Evolutionary conservation across 2,888 invertebrate species (phyloP), one percentile per base, ranked within the genome.

Genomic region (Chalcis sispes): DNA sequence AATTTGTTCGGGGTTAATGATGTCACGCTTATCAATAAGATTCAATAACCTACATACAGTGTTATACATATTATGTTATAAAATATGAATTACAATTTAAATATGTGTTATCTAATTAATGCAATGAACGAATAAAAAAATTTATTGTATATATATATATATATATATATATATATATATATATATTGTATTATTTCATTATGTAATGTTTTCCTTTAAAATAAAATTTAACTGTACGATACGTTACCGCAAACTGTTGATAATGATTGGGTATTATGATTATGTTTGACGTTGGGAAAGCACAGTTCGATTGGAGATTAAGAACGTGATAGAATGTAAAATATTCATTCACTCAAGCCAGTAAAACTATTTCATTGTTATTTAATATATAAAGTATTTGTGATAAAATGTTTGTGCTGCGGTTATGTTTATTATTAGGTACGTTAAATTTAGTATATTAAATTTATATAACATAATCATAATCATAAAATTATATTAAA

Each of bases 241-340:
- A 27, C 46, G 2, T 20, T 62, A 50, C 62, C 56, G 13, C 36
- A 61, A 64, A 25, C 23, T 56, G 20, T n/a, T 29, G 62, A 72
- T 72, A 71, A 59, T 71, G 32, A 46, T 64, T 58, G 32, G 48
- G 56, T 32, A 13, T 8, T 25, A 15, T 62, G 32, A 76, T 67
- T 50, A 69, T 29, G 40, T 58, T 62, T 48, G 62, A 2, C 15
- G 27, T 46, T 25, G 10, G 32, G 29, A 29, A 48, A 50, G 50
- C 40, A 27, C 67, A 76, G 76, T 76, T 48, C 48, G 46, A 61
- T 29, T 62, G 54, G 50, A 69, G 62, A 56, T 76, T 58, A 72
- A 48, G 23, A 62, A 18, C 48, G 29, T 23, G 66, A 67, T 72
- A 56, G 64, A 69, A 42, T 65, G 54, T 23, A 54, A 70, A 65